phyloP scores from a whole-genome alignment of 2,888 invertebrate species.

The Biston stratarius region DNA sequence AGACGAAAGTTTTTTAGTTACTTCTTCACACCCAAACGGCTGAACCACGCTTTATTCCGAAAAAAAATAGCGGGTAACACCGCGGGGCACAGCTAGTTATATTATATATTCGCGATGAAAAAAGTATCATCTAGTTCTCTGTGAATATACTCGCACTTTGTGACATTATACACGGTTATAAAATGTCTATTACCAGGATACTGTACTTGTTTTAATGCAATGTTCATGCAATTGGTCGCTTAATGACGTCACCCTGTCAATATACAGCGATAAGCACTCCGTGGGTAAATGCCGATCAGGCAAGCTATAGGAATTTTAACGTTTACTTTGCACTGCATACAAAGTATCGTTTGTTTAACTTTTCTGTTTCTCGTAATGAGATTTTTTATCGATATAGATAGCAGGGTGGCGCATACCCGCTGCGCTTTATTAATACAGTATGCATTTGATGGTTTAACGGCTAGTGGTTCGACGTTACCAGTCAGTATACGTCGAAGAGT shows the following conservation, averaged over 20 bases:
- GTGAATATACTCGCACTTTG: neutral
- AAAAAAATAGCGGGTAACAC: too few relatives aligned
- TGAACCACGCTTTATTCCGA: too few relatives aligned
- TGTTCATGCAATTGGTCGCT: slow-evolving; percentile 27
- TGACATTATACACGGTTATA: slow-evolving; percentile 1
- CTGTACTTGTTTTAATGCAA: slow-evolving; percentile 22
- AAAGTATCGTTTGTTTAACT: slow-evolving; percentile 10
- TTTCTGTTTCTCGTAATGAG: neutral
- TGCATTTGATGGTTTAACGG: slow-evolving; percentile 1
- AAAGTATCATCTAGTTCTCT: too few relatives aligned
- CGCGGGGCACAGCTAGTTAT: too few relatives aligned
- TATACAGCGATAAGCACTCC: slow-evolving; percentile 17
- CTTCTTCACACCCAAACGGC: too few relatives aligned
- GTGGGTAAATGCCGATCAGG: neutral
- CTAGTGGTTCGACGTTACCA: neutral
- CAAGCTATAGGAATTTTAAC: neutral
- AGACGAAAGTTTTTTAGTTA: too few relatives aligned
- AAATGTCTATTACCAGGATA: slow-evolving; percentile 1
- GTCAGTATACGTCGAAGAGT: slow-evolving; percentile 5
- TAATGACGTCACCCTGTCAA: slow-evolving; percentile 28
- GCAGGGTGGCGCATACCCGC: too few relatives aligned
- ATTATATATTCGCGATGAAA: too few relatives aligned
- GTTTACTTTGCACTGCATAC: neutral
- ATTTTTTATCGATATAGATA: neutral
- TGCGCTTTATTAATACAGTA: neutral